Percentiles rank a stretch among this genome's conserved stretches.
Evolutionary conservation across 2,888 invertebrate species (phyloP).

Genomic region (Cyrtodaria siliqua): DNA sequence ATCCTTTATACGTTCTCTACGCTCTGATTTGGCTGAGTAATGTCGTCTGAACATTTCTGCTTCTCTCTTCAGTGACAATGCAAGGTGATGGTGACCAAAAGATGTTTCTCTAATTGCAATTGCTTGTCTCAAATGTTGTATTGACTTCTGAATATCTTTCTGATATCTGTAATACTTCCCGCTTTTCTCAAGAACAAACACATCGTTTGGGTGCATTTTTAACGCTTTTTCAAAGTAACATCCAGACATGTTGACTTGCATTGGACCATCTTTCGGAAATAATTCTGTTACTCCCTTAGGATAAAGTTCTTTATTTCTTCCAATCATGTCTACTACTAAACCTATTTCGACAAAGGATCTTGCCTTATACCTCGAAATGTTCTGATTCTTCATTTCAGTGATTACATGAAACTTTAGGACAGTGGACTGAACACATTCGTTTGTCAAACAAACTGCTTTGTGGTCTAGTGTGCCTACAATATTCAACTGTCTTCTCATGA

Average conservation of each 20-base stretch:
- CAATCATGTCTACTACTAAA: slow-evolving; percentile 3
- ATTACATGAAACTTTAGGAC: not conserved
- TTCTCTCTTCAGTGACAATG: slow-evolving; percentile 29
- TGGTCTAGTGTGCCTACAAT: slow-evolving; percentile 1
- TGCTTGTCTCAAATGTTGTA: slow-evolving; percentile 21
- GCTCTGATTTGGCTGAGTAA: too few species aligned
- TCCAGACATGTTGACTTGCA: too few species aligned
- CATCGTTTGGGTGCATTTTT: slow-evolving; percentile 8
- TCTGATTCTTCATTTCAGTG: not conserved
- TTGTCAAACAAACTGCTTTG: too few species aligned
- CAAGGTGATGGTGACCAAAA: slow-evolving; percentile 29
- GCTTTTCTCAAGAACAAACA: slow-evolving; percentile 35
- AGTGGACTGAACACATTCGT: not conserved
- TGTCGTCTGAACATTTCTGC: too few species aligned
- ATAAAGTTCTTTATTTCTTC: not conserved
- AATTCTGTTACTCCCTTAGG: not conserved
- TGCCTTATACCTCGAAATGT: slow-evolving; percentile 17
- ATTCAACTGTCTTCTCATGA: slow-evolving; percentile 22
- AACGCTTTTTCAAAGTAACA: slow-evolving; percentile 19
- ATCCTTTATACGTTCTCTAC: too few species aligned
- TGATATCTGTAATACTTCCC: slow-evolving; percentile 33
- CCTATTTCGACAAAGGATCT: slow-evolving; percentile 33
- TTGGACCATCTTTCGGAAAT: too few species aligned
- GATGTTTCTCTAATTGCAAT: slow-evolving; percentile 25
- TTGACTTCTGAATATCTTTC: slow-evolving; percentile 6